Evolutionary conservation across 2,797 vertebrate genomes (phyloP), one percentile per base, ranked within the genome.

Genomic region (Fratercula arctica): DNA sequence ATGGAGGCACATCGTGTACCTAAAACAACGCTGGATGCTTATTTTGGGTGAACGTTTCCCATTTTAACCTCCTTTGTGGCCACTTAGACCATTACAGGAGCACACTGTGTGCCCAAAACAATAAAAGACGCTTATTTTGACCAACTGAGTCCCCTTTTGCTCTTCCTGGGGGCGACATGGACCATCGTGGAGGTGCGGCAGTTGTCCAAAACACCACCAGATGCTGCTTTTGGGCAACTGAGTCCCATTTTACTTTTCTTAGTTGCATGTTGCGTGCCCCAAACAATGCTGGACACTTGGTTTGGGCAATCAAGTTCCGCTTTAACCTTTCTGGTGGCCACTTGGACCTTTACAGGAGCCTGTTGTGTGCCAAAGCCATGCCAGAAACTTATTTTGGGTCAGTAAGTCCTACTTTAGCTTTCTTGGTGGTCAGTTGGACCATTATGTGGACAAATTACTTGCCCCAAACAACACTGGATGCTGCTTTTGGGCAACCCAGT

Each of bases 1-100:
- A 4, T 5, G 45, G 43, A 16, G 50, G 15, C 18, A 4, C 3
- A 0, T 25, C 7, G 0, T 1, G 4, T 5, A 1, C 50, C 41
- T 53, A 16, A 20, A 59, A 5, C 3, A 1, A 11, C 1, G 6
- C 24, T 3, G 7, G 56, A 2, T 6, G 33, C 35, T 39, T 28
- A 2, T 51, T 78, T 92, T 3, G 39, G 53, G n/a, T 31, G 25
- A n/a, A n/a, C 0, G 0, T 5, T 35, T 39, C 21, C 25, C 9
- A 1, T 11, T 81, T 69, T 31, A 2, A 16, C 12, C 8, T 45
- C 33, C 2, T 63, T 35, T 4, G 26, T 35, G 39, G 10, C 31
- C 57, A 1, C 8, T 3, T 0, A 8, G 73, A 25, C 46, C 18
- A 1, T 23, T 14, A 19, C 3, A 5, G 29, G 2, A 19, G 16